Evolutionary conservation across 2,888 invertebrate species (phyloP).

Genomic region (Acleris literana): DNA sequence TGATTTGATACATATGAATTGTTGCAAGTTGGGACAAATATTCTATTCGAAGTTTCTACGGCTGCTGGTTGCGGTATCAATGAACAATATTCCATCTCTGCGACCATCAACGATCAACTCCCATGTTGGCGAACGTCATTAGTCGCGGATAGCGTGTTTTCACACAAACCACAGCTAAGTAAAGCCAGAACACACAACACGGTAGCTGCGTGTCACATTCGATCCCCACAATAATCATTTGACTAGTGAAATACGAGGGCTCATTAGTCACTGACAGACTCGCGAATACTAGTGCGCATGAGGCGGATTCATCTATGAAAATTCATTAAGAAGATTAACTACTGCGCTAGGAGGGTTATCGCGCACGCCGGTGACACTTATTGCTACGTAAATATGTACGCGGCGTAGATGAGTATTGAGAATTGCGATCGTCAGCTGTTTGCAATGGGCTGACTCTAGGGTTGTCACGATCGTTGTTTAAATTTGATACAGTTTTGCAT

Average conservation of each 20-base stretch:
- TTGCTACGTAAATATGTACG: conserved; percentile 42
- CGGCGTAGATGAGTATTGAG: conserved; percentile 28
- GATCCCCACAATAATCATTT: conserved; percentile 22
- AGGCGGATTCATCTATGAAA: conserved; percentile 56
- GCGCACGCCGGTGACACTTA: conserved; percentile 46
- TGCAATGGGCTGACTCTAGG: neutral
- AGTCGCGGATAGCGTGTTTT: too few relatives aligned
- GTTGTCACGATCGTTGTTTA: too few relatives aligned
- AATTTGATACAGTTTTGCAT: too few relatives aligned
- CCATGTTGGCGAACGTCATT: too few relatives aligned
- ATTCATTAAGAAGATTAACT: conserved; percentile 68
- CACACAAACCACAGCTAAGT: neutral
- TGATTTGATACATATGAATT: too few relatives aligned
- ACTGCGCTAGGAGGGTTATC: conserved; percentile 46
- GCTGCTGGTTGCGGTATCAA: too few relatives aligned
- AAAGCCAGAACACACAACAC: neutral
- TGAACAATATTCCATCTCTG: too few relatives aligned
- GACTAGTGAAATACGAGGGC: conserved; percentile 41
- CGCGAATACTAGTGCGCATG: conserved; percentile 45
- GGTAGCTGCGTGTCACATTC: conserved; percentile 23
- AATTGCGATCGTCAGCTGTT: conserved; percentile 12
- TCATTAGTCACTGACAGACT: conserved; percentile 52
- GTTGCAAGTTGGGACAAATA: too few relatives aligned
- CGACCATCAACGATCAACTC: too few relatives aligned
- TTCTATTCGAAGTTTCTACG: too few relatives aligned